These are phyloP conservation scores for Pantherophis vulpinus DNA, from an alignment of 2,797 vertebrate genomes.

Conservation along the genomic window DNA sequence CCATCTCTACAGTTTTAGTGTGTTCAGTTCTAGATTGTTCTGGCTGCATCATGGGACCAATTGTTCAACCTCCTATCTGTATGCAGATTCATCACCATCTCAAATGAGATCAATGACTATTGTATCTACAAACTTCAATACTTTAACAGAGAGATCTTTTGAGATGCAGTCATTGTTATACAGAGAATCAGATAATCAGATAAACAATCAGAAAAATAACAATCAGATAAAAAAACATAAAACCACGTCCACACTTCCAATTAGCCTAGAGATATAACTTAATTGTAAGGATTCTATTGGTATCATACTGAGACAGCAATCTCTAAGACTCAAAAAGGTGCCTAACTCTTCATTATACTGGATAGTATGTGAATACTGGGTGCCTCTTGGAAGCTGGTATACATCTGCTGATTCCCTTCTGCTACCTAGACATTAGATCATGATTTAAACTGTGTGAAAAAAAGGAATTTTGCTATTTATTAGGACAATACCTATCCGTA, in stretches of 20 bases:
- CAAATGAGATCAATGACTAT: neutral
- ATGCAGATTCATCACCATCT: neutral
- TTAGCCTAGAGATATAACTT: neutral
- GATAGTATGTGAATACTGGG: neutral
- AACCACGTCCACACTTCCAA: neutral
- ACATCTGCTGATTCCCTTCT: neutral
- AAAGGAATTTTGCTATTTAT: neutral
- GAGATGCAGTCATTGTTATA: neutral
- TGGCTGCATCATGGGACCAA: neutral
- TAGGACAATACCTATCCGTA: neutral
- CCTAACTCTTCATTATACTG: neutral
- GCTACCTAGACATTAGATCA: neutral
- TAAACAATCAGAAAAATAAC: neutral
- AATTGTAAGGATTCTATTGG: neutral
- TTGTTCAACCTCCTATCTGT: neutral
- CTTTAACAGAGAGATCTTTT: neutral
- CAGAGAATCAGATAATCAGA: neutral
- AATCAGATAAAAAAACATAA: neutral
- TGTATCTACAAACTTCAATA: neutral
- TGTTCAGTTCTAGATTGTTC: neutral
- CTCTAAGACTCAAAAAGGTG: neutral
- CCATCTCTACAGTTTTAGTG: neutral
- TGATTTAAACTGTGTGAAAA: neutral
- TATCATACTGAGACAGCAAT: neutral
- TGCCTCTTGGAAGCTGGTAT: neutral